These are phyloP conservation scores for Onychorhynchus coronatus DNA, from an alignment of 2,113 vertebrate species.

Conservation along the genomic window DNA sequence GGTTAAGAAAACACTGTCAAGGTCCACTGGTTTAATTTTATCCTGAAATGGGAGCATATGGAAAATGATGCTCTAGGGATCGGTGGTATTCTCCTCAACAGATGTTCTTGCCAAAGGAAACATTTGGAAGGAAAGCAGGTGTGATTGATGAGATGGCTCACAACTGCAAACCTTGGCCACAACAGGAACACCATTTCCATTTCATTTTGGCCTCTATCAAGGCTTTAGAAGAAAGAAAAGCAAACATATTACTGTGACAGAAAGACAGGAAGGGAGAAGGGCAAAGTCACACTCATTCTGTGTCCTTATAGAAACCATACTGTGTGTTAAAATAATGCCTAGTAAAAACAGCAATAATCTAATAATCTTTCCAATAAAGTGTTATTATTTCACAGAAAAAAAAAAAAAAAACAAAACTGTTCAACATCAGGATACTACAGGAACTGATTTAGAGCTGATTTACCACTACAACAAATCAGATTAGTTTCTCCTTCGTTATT, in stretches of 20 bases:
- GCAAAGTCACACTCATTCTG: background rate
- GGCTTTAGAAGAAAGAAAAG: background rate
- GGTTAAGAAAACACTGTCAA: constrained; percentile 10
- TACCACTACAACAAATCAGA: background rate
- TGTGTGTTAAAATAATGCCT: background rate
- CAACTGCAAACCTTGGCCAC: background rate
- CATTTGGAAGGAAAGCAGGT: background rate
- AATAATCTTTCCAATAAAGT: background rate
- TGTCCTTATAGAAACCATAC: background rate
- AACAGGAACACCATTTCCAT: background rate
- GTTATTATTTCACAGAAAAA: background rate
- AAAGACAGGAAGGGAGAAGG: background rate
- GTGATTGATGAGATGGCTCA: background rate
- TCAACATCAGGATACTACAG: background rate
- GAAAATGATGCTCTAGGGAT: background rate
- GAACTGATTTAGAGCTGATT: background rate
- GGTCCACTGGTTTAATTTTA: constrained; percentile 23
- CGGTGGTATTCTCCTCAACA: background rate
- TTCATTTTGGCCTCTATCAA: background rate
- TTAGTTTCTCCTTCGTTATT: background rate
- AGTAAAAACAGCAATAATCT: background rate
- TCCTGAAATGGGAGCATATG: background rate
- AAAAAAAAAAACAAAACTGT: background rate
- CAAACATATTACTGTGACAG: background rate
- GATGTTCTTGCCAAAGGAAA: constrained; percentile 23